Evolutionary conservation across 2,888 invertebrate genomes (phyloP), one percentile per base, ranked within the genome.

Genomic region (Brenthis hecate): DNA sequence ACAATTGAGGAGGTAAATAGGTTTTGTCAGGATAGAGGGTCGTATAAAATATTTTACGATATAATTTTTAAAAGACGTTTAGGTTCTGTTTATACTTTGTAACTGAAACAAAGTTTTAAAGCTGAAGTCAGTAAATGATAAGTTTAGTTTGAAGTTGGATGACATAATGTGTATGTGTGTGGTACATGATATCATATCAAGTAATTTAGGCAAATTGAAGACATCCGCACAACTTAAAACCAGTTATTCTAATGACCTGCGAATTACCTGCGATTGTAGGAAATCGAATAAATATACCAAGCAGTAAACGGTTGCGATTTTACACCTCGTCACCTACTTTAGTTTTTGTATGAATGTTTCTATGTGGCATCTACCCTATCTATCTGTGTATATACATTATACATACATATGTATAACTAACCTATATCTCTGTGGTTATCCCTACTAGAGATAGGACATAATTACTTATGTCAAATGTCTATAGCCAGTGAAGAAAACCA

Each of bases 191-290:
- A 50, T 50, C 55, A 50, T 56, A 32, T 54, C 47, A 43, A 23
- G 23, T 61, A 51, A 51, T 43, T 43, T 51, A 54, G 53, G 48
- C 53, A 53, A 53, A 62, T 62, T 62, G 53, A 53, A 51, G 62
- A 62, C 36, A 62, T 62, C 62, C 62, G 67, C 55, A 51, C 62
- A 28, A 62, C 14, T 48, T 67, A 55, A 56, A 62, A 67, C 67
- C 67, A 67, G 67, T 67, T 67, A 61, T 50, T 36, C 43, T 67
- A 62, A 67, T 67, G 61, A 67, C 51, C 50, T 56, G 56, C 23
- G 56, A 50, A 62, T 51, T 54, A 51, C 13, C 43, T 43, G 14
- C 62, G 36, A 62, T 62, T 60, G 32, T 50, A 50, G 50, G 60
- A 60, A 60, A 60, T 16, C 48, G 5, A 60, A n/a, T 43, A 60